These are phyloP conservation scores for Conus betulinus DNA, from an alignment of 1,140 invertebrate genomes.

Conservation along the genomic window DNA sequence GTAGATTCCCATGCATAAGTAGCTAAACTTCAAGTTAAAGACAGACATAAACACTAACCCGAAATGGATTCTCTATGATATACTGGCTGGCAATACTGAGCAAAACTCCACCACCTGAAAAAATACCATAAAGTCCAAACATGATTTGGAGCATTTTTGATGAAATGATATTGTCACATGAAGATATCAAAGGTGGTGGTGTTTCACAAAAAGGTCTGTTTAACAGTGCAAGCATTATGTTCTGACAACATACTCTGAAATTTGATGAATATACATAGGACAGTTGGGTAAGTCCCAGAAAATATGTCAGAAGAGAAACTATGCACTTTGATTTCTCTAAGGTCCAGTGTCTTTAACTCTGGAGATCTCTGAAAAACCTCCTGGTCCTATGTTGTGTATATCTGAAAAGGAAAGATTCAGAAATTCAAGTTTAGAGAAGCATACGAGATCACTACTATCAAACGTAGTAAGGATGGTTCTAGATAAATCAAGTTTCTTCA, in stretches of 20 bases:
- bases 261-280: neutral
- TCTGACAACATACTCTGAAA: neutral
- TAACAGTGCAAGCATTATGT: neutral
- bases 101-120: slow-evolving; percentile 48
- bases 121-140: slow-evolving; percentile 43
- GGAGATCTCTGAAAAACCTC: neutral
- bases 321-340: neutral
- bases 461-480: neutral
- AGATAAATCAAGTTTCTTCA: neutral
- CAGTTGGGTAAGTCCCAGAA: neutral
- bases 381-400: neutral
- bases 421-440: neutral
- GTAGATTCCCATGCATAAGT: slow-evolving; percentile 38
- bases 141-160: slow-evolving; percentile 36
- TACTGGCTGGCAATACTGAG: slow-evolving; percentile 24
- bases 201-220: neutral
- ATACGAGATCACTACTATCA: neutral
- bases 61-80: neutral
- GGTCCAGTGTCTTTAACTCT: neutral
- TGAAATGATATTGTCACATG: slow-evolving; percentile 50
- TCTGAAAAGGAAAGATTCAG: neutral
- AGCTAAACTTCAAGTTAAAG: slow-evolving; percentile 44
- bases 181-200: neutral
- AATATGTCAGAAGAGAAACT: neutral
- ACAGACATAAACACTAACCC: slow-evolving; percentile 43